phyloP scores from a whole-genome alignment of 2,888 invertebrate genomes.

The Trilocha varians region DNA sequence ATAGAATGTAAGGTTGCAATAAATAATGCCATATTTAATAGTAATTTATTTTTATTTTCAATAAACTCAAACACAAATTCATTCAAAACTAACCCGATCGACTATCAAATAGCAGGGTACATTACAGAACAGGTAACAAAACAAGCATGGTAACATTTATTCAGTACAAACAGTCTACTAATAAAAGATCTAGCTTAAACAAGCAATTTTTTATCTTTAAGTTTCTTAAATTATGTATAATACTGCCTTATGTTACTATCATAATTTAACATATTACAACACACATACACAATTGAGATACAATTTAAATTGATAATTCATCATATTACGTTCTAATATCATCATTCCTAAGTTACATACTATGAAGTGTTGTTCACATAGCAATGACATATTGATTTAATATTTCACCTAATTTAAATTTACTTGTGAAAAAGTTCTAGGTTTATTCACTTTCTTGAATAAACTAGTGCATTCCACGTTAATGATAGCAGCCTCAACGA shows the following conservation, averaged over 20 bases:
- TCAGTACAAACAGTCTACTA: neutral
- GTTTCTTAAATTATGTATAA: slow-evolving; percentile 12
- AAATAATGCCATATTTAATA: slow-evolving; percentile 14
- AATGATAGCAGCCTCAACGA: slow-evolving; percentile 39
- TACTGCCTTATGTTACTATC: slow-evolving; percentile 12
- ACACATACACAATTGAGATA: neutral
- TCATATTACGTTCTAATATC: slow-evolving; percentile 1
- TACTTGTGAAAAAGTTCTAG: too few species aligned
- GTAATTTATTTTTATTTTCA: slow-evolving; percentile 30
- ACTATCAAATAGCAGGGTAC: slow-evolving; percentile 13
- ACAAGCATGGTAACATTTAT: slow-evolving; percentile 3
- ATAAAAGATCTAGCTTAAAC: neutral
- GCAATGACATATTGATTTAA: too few species aligned
- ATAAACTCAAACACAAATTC: slow-evolving; percentile 34
- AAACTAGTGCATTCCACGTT: slow-evolving; percentile 11
- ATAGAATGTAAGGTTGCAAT: slow-evolving; percentile 4
- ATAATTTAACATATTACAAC: neutral
- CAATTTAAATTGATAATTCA: neutral
- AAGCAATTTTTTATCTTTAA: neutral
- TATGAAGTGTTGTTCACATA: too few species aligned
- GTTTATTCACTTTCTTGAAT: too few species aligned
- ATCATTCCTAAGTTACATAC: too few species aligned
- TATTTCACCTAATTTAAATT: slow-evolving; percentile 1
- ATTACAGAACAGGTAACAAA: slow-evolving; percentile 5
- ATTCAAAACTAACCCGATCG: slow-evolving; percentile 14